Conservation (phyloP, 2,113 vertebrate genomes). For the Urocolius indicus region DNA sequence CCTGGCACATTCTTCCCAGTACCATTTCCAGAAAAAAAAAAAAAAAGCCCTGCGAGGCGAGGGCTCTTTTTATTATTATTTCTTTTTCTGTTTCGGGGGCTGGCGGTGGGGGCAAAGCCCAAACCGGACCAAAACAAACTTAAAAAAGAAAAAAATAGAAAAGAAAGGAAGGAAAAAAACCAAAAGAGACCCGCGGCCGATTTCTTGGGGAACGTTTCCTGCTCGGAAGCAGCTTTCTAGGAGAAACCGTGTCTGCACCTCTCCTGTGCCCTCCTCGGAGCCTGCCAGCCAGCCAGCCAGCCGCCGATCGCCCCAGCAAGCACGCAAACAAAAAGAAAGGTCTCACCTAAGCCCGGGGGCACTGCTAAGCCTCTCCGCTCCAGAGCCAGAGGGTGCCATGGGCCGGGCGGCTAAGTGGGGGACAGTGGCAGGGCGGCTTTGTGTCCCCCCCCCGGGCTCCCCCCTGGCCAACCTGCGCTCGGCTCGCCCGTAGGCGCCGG, state of each 20-base stretch:
- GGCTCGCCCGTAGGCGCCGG: conserved; percentile 34
- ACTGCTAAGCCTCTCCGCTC: conserved; percentile 9
- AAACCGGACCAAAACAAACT: neutral
- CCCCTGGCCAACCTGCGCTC: neutral
- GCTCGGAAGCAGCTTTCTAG: neutral
- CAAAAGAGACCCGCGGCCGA: neutral
- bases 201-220: neutral
- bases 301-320: conserved; percentile 20
- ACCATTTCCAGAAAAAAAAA: conserved; percentile 51
- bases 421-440: neutral
- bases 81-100: neutral
- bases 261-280: neutral
- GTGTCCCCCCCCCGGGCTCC: neutral
- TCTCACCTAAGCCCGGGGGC: conserved; percentile 55
- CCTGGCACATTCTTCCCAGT: conserved; percentile 75
- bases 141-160: neutral
- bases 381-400: neutral
- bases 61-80: no score
- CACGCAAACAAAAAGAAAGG: conserved; percentile 3
- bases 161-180: neutral
- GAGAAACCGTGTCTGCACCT: neutral
- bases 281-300: conserved; percentile 3
- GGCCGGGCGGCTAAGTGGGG: neutral
- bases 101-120: neutral
- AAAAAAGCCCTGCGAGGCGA: neutral